phyloP scores from a whole-genome alignment of 2,888 invertebrate species.

The Bombylius discolor region DNA sequence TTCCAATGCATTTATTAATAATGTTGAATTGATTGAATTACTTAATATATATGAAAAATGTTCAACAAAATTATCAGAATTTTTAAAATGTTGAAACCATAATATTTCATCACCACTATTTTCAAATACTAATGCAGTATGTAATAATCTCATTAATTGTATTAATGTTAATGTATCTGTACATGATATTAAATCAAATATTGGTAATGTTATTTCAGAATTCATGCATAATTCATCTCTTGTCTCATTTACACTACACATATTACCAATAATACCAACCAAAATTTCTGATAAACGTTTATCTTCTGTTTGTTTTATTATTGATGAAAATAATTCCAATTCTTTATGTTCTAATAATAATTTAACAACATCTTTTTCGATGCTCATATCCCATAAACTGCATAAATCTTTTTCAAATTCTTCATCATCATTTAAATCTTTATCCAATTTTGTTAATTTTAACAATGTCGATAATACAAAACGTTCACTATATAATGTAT shows the following conservation, averaged over 20 bases:
- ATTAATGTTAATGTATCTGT: slow-evolving; percentile 60
- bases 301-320: slow-evolving; percentile 48
- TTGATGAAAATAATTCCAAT: slow-evolving; percentile 39
- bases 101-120: slow-evolving; percentile 34
- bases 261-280: slow-evolving; percentile 72
- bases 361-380: slow-evolving; percentile 59
- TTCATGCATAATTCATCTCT: slow-evolving; percentile 44
- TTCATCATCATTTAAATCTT: slow-evolving; percentile 40
- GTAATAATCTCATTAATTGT: slow-evolving; percentile 56
- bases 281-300: slow-evolving; percentile 64
- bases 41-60: slow-evolving; percentile 56
- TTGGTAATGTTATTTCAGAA: slow-evolving; percentile 42
- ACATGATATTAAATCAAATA: slow-evolving; percentile 44
- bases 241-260: slow-evolving; percentile 55
- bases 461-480: slow-evolving; percentile 57
- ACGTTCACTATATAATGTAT: slow-evolving; percentile 65
- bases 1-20: slow-evolving; percentile 46
- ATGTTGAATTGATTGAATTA: slow-evolving; percentile 55
- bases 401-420: slow-evolving; percentile 61
- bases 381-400: slow-evolving; percentile 74
- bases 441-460: slow-evolving; percentile 45
- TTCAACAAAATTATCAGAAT: slow-evolving; percentile 40
- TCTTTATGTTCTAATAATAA: slow-evolving; percentile 55
- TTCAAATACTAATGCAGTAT: slow-evolving; percentile 41
- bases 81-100: slow-evolving; percentile 40